Base-by-base conservation (phyloP, 92 coral and sea anemone species). In the Zoanthus gigantus region DNA sequence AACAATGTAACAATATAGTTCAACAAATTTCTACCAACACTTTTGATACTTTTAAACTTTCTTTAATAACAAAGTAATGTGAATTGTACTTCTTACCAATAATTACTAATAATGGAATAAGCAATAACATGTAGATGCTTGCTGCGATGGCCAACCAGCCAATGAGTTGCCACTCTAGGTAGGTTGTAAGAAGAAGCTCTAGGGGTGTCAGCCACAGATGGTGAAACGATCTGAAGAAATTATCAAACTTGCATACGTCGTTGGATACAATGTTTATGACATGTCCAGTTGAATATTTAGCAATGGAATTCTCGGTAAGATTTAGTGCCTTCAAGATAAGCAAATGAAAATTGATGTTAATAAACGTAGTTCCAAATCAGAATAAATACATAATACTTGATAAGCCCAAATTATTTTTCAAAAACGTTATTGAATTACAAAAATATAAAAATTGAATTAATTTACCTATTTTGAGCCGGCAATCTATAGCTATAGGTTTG, bases 141-240 rank as follows among this genome's bases (percentile, higher is more conserved):
- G 95, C 98, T 44, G 91, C 87, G 11, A 92, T 63, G 2, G 93
- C 66, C 87, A 86, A 85, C 95, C 93, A 92, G 11, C 97, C 97
- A 88, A 94, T 90, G 85, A 90, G 84, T 47, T 72, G 93, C 90
- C 93, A 88, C 89, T 88, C 88, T 56, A 92, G 79, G 53, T 86
- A 71, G 1, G 94, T 89, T 67, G 91, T 87, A 9, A 93, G 74
- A n/a, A 91, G 88, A 28, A 94, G 74, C 81, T 94, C 95, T 31
- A 93, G 77, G 57, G 85, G 85, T 23, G 94, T 92, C 66, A 87
- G 92, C 44, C 76, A 52, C 11, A 94, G 57, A 16, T 46, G 53
- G 69, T 76, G 89, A 48, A 86, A 83, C 1, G 84, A 56, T 12
- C 86, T 67, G 77, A 90, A 90, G 47, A 92, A 86, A 9, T 57